phyloP scores from a whole-genome alignment of 2,888 invertebrate genomes.

The Hoplodrina blanda region DNA sequence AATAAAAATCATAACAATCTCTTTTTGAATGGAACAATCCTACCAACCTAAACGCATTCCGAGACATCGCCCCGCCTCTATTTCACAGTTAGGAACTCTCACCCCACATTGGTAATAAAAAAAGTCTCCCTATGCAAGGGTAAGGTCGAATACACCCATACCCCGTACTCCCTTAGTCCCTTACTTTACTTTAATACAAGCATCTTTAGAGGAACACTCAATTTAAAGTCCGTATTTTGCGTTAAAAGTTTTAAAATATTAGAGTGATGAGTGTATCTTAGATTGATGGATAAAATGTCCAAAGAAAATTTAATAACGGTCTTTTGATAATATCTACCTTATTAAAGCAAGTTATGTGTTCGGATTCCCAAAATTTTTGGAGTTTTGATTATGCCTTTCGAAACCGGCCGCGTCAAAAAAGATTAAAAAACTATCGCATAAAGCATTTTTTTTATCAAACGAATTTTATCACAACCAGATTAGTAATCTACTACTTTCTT shows the following conservation, averaged over 20 bases:
- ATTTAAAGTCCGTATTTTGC: conserved; percentile 11
- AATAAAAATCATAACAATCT: conserved; percentile 17
- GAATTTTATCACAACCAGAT: neutral
- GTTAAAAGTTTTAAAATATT: conserved; percentile 28
- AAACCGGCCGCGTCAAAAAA: neutral
- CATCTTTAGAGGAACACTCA: conserved; percentile 23
- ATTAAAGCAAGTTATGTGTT: conserved; percentile 1
- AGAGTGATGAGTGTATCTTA: conserved; percentile 1
- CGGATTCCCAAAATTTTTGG: neutral
- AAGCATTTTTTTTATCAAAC: neutral
- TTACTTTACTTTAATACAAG: conserved; percentile 34
- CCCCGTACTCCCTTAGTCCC: conserved; percentile 21
- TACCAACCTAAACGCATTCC: conserved; percentile 29
- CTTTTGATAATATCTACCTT: conserved; percentile 9
- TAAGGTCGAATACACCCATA: conserved; percentile 35
- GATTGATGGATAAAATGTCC: conserved; percentile 18
- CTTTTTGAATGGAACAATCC: conserved; percentile 22
- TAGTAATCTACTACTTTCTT: neutral
- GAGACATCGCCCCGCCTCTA: conserved; percentile 30
- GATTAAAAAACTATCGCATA: neutral
- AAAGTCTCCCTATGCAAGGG: conserved; percentile 51
- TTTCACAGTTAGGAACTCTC: conserved; percentile 42
- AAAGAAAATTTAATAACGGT: neutral
- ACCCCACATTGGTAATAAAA: conserved; percentile 48
- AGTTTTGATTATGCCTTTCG: neutral